A percentile compares a stretch with the other conserved stretches of the same genome.
Conservation (phyloP, 2,888 invertebrate species). For the Acrobasis consociella region DNA sequence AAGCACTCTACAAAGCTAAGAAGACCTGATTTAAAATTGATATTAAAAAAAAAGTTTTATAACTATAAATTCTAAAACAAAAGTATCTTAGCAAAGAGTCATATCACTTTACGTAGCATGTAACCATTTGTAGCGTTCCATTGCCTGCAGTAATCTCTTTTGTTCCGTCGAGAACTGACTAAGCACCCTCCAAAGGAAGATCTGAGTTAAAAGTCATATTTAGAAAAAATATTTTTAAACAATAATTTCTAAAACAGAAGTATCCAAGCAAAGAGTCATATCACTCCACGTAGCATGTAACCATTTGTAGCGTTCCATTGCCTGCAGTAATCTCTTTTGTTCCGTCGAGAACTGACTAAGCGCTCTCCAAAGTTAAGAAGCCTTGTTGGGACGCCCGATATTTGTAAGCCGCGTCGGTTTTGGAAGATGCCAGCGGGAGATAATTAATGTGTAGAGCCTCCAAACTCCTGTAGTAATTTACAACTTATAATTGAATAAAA, state of each 20-base stretch:
- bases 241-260: not conserved
- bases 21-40: too few species aligned
- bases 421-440: constrained; percentile 66
- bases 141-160: constrained; percentile 61
- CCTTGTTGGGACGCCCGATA: constrained; percentile 70
- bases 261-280: not conserved
- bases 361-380: constrained; percentile 66
- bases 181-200: constrained; percentile 65
- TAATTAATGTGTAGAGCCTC: constrained; percentile 72
- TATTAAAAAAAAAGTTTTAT: too few species aligned
- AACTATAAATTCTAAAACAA: not conserved
- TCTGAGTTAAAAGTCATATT: too few species aligned
- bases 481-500: constrained; percentile 61
- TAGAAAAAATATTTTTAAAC: too few species aligned
- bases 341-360: constrained; percentile 59
- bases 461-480: constrained; percentile 55
- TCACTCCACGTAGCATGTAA: constrained; percentile 21
- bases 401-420: constrained; percentile 74
- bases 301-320: constrained; percentile 42
- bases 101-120: not conserved
- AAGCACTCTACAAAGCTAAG: too few species aligned
- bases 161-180: constrained; percentile 59
- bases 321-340: constrained; percentile 65
- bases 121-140: constrained; percentile 41
- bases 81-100: not conserved